These are phyloP conservation scores for Auanema freiburgensis DNA, from an alignment of 2,888 invertebrate genomes.

Conservation along the genomic window DNA sequence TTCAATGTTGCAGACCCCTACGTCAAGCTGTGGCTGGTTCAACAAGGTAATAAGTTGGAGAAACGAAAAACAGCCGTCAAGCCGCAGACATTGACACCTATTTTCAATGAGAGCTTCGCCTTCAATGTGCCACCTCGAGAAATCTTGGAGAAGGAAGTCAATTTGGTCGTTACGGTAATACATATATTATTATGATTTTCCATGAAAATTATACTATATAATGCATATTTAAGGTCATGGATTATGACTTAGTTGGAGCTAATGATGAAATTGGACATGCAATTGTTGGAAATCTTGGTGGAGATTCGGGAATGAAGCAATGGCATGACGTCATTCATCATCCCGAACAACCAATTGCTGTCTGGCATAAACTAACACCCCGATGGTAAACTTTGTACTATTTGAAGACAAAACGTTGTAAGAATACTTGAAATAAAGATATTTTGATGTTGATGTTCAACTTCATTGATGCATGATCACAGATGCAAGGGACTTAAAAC, in stretches of 20 bases:
- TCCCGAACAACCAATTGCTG: constrained; percentile 58
- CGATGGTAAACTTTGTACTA: constrained; percentile 50
- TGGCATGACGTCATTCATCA: constrained; percentile 58
- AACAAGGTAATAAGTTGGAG: constrained; percentile 62
- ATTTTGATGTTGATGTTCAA: no score
- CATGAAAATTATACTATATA: neutral
- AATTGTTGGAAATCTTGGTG: constrained; percentile 57
- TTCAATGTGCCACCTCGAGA: constrained; percentile 58
- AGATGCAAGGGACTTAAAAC: no score
- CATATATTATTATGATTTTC: neutral
- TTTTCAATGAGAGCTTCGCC: constrained; percentile 63
- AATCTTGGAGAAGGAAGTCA: constrained; percentile 51
- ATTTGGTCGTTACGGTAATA: constrained; percentile 57
- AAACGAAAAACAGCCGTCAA: constrained; percentile 64
- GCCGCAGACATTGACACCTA: constrained; percentile 49
- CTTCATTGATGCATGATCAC: no score
- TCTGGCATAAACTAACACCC: constrained; percentile 60
- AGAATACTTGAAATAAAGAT: no score
- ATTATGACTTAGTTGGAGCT: constrained; percentile 58
- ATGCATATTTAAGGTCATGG: constrained; percentile 55
- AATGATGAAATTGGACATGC: constrained; percentile 63
- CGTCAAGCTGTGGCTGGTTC: constrained; percentile 64
- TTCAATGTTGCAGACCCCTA: constrained; percentile 56
- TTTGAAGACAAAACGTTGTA: neutral
- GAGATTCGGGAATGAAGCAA: constrained; percentile 56